A percentile compares a stretch with the other conserved stretches of the same genome.
Conservation (phyloP, 2,888 invertebrate species). For the Phengaris arion region DNA sequence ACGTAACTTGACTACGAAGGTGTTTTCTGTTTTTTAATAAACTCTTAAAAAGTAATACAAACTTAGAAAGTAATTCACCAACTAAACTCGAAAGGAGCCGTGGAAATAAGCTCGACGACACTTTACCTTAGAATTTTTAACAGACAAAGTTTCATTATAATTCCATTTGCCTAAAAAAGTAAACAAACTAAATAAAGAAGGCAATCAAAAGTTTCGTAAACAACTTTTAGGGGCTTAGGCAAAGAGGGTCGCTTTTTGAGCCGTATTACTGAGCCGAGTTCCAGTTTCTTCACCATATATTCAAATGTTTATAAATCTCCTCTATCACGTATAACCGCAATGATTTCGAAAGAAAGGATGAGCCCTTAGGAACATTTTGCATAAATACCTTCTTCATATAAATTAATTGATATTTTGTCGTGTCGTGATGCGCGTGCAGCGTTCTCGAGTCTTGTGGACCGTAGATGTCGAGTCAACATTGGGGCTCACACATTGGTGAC, state of each 20-base stretch:
- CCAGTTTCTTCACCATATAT: slow-evolving; percentile 18
- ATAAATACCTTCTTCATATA: too few species aligned
- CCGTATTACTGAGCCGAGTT: slow-evolving; percentile 28
- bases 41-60: slow-evolving; percentile 9
- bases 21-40: background rate
- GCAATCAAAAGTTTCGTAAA: slow-evolving; percentile 76
- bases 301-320: slow-evolving; percentile 22
- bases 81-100: slow-evolving; percentile 9
- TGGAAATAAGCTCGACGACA: slow-evolving; percentile 40
- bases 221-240: slow-evolving; percentile 66
- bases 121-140: slow-evolving; percentile 65
- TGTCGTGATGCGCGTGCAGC: too few species aligned
- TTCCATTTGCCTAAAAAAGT: slow-evolving; percentile 70
- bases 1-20: background rate
- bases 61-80: background rate
- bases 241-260: slow-evolving; percentile 46
- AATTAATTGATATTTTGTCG: too few species aligned
- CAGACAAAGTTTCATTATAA: slow-evolving; percentile 73
- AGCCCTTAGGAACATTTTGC: background rate
- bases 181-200: slow-evolving; percentile 69
- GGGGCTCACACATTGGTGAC: background rate
- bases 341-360: background rate
- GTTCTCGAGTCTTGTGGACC: too few species aligned
- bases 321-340: background rate
- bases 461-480: background rate